Evolutionary conservation across 1,140 invertebrate genomes (phyloP).

Genomic region (Vanessa tameamea): DNA sequence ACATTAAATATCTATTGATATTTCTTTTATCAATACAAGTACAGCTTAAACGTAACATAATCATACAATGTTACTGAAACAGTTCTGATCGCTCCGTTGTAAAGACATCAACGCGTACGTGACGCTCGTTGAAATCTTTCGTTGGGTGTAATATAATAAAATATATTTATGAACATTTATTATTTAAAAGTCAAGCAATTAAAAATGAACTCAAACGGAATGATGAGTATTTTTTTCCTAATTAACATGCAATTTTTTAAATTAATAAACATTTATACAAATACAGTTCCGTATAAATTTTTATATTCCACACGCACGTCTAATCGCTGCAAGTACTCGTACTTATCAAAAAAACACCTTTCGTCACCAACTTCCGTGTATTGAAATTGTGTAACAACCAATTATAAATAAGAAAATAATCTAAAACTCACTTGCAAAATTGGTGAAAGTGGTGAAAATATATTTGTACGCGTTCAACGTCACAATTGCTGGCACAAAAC

Average conservation of each 20-base stretch:
- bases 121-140: slow-evolving; percentile 25
- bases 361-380: slow-evolving; percentile 46
- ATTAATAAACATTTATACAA: slow-evolving; percentile 36
- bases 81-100: slow-evolving; percentile 40
- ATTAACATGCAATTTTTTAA: slow-evolving; percentile 42
- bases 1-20: slow-evolving; percentile 5
- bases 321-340: slow-evolving; percentile 26
- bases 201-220: slow-evolving; percentile 25
- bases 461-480: slow-evolving; percentile 51
- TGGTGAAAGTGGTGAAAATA: slow-evolving; percentile 56
- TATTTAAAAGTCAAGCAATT: slow-evolving; percentile 22
- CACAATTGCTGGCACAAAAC: slow-evolving; percentile 64
- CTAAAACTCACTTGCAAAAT: slow-evolving; percentile 75
- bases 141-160: slow-evolving; percentile 11
- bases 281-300: slow-evolving; percentile 45
- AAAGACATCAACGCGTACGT: slow-evolving; percentile 67
- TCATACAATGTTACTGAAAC: background rate
- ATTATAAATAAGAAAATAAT: slow-evolving; percentile 53
- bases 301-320: slow-evolving; percentile 40
- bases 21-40: background rate
- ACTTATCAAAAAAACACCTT: slow-evolving; percentile 33
- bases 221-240: slow-evolving; percentile 15
- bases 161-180: background rate
- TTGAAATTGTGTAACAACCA: slow-evolving; percentile 55
- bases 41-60: background rate